Evolutionary conservation across 1,140 invertebrate genomes (phyloP), one percentile per base, ranked within the genome.

Genomic region (Drosophila carrolli): DNA sequence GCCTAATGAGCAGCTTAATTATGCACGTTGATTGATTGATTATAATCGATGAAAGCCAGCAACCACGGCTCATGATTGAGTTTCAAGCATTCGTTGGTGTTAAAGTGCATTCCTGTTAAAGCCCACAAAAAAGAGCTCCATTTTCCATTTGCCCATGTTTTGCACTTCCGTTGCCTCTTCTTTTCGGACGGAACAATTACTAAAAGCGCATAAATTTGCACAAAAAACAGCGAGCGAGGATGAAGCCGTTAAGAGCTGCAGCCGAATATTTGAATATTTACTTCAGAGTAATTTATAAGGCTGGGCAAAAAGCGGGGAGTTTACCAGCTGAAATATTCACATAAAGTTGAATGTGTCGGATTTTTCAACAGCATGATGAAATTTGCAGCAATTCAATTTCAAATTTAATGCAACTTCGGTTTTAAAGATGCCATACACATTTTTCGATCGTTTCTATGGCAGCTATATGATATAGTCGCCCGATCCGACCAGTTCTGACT

Each of bases 21-120:
- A 86, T 86, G 82, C 75, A 75, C 40, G 63, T 63, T 86, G 78
- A 86, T 86, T 86, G 82, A 86, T 86, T 81, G 82, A 65, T 78
- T 71, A 62, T 78, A 78, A 86, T 86, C 78, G 58, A 67, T 68
- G 81, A 29, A 67, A 65, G 14, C 48, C 14, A 51, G 23, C n/a
- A 46, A 11, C 35, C 27, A 32, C 23, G 40, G 16, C 13, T 23
- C 9, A 2, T 62, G 54, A 59, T 59, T 57, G 51, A 61, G 56
- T 61, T 32, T 32, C 13, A 29, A 27, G 23, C 47, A 50, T 2
- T n/a, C n/a, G n/a, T 14, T 32, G 2, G 35, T 14, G 48, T 51
- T 35, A 14, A 51, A 32, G 8, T 51, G 44, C n/a, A 16, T 1
- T 5, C 7, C 4, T 0, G 13, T 5, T 38, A 38, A 27, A 23